Evolutionary conservation across 2,888 invertebrate genomes (phyloP).

Genomic region (Nemapogon koenigi): DNA sequence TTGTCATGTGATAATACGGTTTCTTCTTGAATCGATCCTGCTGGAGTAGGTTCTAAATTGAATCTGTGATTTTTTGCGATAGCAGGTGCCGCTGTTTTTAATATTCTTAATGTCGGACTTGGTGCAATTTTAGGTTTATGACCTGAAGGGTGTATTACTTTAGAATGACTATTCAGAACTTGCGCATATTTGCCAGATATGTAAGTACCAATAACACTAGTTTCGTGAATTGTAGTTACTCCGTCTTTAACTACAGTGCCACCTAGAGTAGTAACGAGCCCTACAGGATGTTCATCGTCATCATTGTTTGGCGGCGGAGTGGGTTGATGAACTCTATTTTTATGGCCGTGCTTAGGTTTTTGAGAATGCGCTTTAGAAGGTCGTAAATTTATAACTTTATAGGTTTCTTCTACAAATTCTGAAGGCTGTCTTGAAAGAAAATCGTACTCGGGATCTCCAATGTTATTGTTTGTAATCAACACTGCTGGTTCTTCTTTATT

Average conservation of each 20-base stretch:
- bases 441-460: conserved; percentile 84
- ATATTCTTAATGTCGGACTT: conserved; percentile 70
- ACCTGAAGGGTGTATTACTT: conserved; percentile 55
- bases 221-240: conserved; percentile 83
- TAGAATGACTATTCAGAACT: conserved; percentile 82
- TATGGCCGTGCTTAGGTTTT: conserved; percentile 50
- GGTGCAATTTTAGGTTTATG: conserved; percentile 72
- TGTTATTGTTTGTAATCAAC: conserved; percentile 71
- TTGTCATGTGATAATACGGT: conserved; percentile 51
- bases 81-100: conserved; percentile 78
- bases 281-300: conserved; percentile 75
- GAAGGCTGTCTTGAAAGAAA: conserved; percentile 85
- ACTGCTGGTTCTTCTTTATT: conserved; percentile 65
- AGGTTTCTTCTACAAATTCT: conserved; percentile 85
- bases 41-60: conserved; percentile 71
- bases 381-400: conserved; percentile 80
- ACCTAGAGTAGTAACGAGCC: conserved; percentile 82
- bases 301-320: conserved; percentile 46
- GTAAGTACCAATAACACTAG: conserved; percentile 88
- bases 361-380: conserved; percentile 66
- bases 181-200: conserved; percentile 90
- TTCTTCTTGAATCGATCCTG: conserved; percentile 62
- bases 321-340: conserved; percentile 44
- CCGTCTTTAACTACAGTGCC: conserved; percentile 86
- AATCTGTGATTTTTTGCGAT: conserved; percentile 58